Evolutionary conservation across 1,140 invertebrate genomes (phyloP).

Genomic region (Calliphora vicina): DNA sequence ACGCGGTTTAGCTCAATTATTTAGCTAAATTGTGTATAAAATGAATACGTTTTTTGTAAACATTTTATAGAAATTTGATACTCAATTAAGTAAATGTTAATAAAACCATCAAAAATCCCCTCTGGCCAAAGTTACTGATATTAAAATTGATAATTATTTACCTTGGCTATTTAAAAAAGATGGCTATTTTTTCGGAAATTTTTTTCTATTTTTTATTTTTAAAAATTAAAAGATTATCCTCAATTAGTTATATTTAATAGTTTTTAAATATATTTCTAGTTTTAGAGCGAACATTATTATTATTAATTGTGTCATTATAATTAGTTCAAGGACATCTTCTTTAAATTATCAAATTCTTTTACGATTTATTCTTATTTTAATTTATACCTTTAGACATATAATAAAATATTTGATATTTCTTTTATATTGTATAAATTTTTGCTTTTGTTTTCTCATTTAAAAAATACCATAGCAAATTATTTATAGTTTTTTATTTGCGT

Average conservation of each 20-base stretch:
- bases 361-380: neutral
- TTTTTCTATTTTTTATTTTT: neutral
- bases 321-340: slow-evolving; percentile 23
- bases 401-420: too few species aligned
- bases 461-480: too few species aligned
- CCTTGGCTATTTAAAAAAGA: slow-evolving; percentile 23
- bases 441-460: too few species aligned
- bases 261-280: neutral
- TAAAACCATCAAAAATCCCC: neutral
- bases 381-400: neutral
- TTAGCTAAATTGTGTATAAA: neutral
- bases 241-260: neutral
- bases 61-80: neutral
- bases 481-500: too few species aligned
- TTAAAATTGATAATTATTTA: slow-evolving; percentile 21
- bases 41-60: neutral
- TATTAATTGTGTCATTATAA: slow-evolving; percentile 22
- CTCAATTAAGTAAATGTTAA: neutral
- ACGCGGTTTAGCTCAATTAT: neutral
- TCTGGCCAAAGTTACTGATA: neutral
- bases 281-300: neutral
- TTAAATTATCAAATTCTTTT: neutral
- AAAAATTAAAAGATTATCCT: neutral
- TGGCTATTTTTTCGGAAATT: neutral
- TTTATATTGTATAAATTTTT: too few species aligned